These are phyloP conservation scores for Leptodirus hochenwartii DNA, from an alignment of 2,888 invertebrate genomes.

Conservation along the genomic window DNA sequence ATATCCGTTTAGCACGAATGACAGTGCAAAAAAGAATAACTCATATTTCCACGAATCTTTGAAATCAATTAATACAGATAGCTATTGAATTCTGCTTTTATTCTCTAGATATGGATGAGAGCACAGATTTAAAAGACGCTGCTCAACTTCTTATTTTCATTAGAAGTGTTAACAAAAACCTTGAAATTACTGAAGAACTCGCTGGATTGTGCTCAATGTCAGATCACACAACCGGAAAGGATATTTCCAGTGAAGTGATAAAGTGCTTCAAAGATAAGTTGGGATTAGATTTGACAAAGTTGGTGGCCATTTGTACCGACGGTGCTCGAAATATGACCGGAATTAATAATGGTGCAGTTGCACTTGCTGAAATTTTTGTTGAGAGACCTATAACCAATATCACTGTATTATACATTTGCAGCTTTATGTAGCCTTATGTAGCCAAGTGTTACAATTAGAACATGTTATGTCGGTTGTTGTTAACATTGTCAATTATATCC, in stretches of 20 bases:
- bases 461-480: too few species aligned
- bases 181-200: conserved; percentile 8
- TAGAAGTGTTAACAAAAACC: conserved; percentile 10
- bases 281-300: conserved; percentile 3
- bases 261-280: conserved; percentile 3
- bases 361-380: conserved; percentile 3
- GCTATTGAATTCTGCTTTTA: conserved; percentile 6
- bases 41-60: conserved; percentile 6
- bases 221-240: conserved; percentile 2
- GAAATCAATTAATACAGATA: conserved; percentile 7
- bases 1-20: conserved; percentile 3
- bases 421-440: too few species aligned
- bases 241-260: conserved; percentile 4
- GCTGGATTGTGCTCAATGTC: conserved; percentile 2
- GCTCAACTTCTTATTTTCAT: conserved; percentile 11
- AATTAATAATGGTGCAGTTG: conserved; percentile 3
- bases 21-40: conserved; percentile 6
- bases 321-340: background rate
- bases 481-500: background rate
- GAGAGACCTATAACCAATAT: too few species aligned
- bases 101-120: too few species aligned
- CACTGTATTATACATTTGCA: conserved; percentile 2
- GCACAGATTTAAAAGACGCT: too few species aligned
- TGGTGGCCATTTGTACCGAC: background rate
- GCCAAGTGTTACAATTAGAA: conserved; percentile 1